Base-by-base conservation (phyloP, 2,797 vertebrate species). In the Dallia pectoralis region DNA sequence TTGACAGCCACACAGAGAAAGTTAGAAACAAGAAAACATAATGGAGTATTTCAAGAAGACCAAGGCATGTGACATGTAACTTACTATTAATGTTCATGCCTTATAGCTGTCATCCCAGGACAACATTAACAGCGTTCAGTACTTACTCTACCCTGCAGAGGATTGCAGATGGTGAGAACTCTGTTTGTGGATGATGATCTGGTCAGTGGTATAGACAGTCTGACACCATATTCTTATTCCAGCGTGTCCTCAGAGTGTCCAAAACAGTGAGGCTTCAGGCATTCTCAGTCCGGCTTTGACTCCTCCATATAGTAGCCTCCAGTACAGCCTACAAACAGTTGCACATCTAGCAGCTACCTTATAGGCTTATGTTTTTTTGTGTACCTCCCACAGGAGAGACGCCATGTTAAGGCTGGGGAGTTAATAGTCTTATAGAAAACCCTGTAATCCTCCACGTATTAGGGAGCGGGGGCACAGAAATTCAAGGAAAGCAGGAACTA, bases 341-440 rank as follows among this genome's bases (percentile, higher is more conserved):
- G 51, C 51, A 15, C 19, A 16, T 19, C 51, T 56, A 56, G 61
- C 9, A n/a, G n/a, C 56, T 66, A 64, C 67, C 79, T 64, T 71
- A 77, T 56, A 79, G 76, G 85, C 86, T 87, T 85, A 89, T 53
- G 51, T 56, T 19, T 56, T n/a, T 9, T n/a, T 56, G n/a, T 22
- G 19, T 56, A 56, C n/a, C 51, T 22, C 83, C 84, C 79, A 73
- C 66, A 86, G 79, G 84, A 82, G 84, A 88, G 85, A 86, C 67
- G 77, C 83, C 81, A 85, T 86, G 84, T 86, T 78, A 88, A 87
- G 85, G 82, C 71, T 73, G 85, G 87, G 86, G 83, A 71, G 81
- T 69, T 92, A 89, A 92, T 88, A 90, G 88, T 81, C 81, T 92
- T 92, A 91, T 85, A 84, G 86, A 84, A 77, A 84, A 84, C 77